Evolutionary conservation across 2,797 vertebrate species (phyloP), one percentile per base, ranked within the genome.

Genomic region (Poecilia wingei): DNA sequence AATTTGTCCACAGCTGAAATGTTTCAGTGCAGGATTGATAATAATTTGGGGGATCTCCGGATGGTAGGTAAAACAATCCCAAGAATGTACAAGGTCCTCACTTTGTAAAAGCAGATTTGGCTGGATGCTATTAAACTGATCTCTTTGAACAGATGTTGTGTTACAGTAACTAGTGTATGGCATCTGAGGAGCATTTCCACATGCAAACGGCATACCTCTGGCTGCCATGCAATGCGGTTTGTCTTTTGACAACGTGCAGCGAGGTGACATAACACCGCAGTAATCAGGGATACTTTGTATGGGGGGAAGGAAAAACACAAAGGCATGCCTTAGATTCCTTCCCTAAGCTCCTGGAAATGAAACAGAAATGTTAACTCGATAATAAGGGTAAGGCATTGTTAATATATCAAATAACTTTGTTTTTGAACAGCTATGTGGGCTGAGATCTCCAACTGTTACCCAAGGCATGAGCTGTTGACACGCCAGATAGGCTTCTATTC

Each of bases 221-320:
- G 85, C 87, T 81, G 81, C 84, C 87, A 84, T 86, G 88, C 91
- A 81, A 87, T 87, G 86, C 81, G 88, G 90, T 93, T 91, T 94
- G 91, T 90, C 92, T 90, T 92, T 90, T 89, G 91, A 92, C 85
- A 76, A 85, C 75, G 61, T 82, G 85, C 82, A 87, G 82, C 53
- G 68, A 89, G 82, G 86, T 95, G 91, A 94, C 94, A 94, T 93
- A 93, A 91, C 88, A 81, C 77, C 84, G 55, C 88, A 82, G 87
- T 93, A 94, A 95, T 95, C 93, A 93, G 87, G 89, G 87, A 91
- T 91, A 93, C 91, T 94, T 95, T 95, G 93, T 95, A 92, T 91
- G 81, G 88, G 49, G 16, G 3, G 28, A 28, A 83, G 89, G 87
- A 85, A 87, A 92, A 92, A 84, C 85, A 90, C 93, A 95, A 91